A percentile compares a stretch with the other conserved stretches of the same genome.
phyloP scores from a whole-genome alignment of 1,140 invertebrate species.

The Leptestheria dahalacensis region DNA sequence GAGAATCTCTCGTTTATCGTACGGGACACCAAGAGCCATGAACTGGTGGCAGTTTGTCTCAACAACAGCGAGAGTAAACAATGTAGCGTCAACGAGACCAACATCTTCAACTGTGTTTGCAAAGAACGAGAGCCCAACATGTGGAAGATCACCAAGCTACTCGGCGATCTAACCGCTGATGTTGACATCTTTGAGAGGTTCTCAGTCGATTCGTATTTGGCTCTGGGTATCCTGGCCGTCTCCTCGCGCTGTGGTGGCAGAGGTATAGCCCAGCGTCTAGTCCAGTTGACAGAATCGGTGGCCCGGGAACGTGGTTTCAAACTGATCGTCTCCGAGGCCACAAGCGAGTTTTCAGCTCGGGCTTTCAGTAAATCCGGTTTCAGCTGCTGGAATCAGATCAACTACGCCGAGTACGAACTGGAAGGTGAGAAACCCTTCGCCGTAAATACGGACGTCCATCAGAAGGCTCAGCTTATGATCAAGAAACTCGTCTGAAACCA shows the following conservation, averaged over 20 bases:
- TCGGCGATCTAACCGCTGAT: background rate
- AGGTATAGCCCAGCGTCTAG: background rate
- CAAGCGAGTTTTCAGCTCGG: conserved; percentile 5
- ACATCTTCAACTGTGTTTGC: background rate
- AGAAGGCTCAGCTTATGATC: background rate
- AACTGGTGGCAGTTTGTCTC: conserved; percentile 6
- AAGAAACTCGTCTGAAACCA: background rate
- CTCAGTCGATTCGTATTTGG: background rate
- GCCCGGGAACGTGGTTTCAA: background rate
- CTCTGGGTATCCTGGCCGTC: background rate
- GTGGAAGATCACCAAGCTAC: conserved; percentile 6
- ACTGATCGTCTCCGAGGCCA: conserved; percentile 7
- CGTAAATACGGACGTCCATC: background rate
- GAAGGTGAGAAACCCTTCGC: conserved; percentile 1
- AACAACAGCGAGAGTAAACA: background rate
- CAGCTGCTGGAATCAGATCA: background rate
- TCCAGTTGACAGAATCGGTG: background rate
- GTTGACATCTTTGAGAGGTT: background rate
- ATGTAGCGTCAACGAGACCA: background rate
- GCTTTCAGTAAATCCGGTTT: conserved; percentile 4
- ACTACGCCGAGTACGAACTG: background rate
- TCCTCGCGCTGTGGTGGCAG: background rate
- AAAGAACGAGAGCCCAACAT: background rate
- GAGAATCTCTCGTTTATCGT: background rate
- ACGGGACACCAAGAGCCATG: too few species aligned